These are phyloP conservation scores for Fringilla coelebs DNA, from an alignment of 2,797 vertebrate genomes.

Conservation along the genomic window DNA sequence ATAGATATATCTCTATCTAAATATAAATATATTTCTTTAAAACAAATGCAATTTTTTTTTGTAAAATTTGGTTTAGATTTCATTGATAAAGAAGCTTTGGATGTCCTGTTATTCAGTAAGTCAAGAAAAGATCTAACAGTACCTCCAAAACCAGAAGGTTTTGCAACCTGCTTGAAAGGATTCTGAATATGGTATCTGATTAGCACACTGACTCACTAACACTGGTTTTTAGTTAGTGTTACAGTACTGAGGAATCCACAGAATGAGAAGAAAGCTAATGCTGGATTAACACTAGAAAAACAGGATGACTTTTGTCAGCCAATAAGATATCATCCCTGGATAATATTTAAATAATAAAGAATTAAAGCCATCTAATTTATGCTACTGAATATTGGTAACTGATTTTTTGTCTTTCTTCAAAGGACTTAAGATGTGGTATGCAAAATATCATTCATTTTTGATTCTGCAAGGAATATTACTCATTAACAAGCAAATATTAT, in stretches of 20 bases:
- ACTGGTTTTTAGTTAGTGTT: not conserved
- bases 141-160: not conserved
- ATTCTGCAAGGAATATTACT: not conserved
- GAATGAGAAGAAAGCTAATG: not conserved
- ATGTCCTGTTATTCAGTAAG: not conserved
- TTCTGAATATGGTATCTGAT: not conserved
- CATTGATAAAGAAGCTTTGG: not conserved
- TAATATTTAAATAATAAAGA: not conserved
- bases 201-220: not conserved
- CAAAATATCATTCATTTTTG: not conserved
- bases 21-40: too few species aligned
- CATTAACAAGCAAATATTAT: not conserved
- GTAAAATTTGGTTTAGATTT: not conserved
- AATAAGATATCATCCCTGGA: not conserved
- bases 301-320: not conserved
- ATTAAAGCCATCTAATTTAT: not conserved
- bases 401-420: not conserved
- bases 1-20: too few species aligned
- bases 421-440: not conserved
- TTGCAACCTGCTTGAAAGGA: not conserved
- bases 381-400: not conserved
- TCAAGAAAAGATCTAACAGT: not conserved
- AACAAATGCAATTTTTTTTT: not conserved
- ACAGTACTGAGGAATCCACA: not conserved
- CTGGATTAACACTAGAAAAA: not conserved